Evolutionary conservation across 1,140 invertebrate species (phyloP).

Genomic region (Trachymyrmex cornetzi): DNA sequence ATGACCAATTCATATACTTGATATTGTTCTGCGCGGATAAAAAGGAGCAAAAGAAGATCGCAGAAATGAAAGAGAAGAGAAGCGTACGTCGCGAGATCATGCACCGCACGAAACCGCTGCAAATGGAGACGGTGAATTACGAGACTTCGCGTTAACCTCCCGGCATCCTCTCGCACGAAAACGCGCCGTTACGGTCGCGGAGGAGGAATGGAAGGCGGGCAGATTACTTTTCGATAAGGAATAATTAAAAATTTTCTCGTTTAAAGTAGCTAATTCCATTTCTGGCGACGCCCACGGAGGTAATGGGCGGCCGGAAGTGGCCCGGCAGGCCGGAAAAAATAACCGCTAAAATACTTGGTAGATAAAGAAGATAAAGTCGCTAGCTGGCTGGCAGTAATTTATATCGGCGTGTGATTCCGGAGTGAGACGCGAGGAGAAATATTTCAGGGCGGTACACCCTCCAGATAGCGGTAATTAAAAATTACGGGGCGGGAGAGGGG

Average conservation of each 20-base stretch:
- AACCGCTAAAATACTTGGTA: constrained; percentile 85
- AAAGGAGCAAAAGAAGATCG: background rate
- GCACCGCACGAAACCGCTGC: constrained; percentile 75
- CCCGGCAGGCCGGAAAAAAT: constrained; percentile 84
- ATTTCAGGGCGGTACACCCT: constrained; percentile 80
- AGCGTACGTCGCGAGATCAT: constrained; percentile 66
- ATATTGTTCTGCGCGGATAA: background rate
- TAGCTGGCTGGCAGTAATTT: constrained; percentile 82
- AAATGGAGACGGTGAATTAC: constrained; percentile 79
- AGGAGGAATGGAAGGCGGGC: constrained; percentile 61
- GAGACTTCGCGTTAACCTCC: constrained; percentile 76
- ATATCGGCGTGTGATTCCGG: constrained; percentile 85
- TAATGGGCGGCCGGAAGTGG: constrained; percentile 69
- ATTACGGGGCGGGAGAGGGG: constrained; percentile 72
- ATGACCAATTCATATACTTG: background rate
- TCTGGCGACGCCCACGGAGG: constrained; percentile 73
- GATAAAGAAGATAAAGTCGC: constrained; percentile 86
- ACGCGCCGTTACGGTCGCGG: constrained; percentile 67
- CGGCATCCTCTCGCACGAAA: constrained; percentile 73
- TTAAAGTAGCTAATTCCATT: constrained; percentile 86
- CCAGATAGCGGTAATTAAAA: constrained; percentile 86
- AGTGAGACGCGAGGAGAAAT: constrained; percentile 83
- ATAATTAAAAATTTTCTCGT: constrained; percentile 88
- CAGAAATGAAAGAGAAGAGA: constrained; percentile 8
- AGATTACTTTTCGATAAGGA: constrained; percentile 87